phyloP scores from a whole-genome alignment of 2,113 vertebrate species.

The Neotragus moschatus region DNA sequence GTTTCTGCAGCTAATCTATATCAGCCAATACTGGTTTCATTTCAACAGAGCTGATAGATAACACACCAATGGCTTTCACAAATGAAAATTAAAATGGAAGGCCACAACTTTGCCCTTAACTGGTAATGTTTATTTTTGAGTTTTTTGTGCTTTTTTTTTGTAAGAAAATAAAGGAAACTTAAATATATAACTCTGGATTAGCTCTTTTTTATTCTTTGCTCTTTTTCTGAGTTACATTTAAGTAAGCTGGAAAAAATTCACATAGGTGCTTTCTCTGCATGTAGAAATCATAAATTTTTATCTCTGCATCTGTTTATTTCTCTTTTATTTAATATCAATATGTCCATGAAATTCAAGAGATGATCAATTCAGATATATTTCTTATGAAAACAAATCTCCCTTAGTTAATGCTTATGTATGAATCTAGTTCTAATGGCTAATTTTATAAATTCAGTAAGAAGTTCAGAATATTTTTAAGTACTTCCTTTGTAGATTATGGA shows the following conservation, averaged over 20 bases:
- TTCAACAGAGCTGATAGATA: neutral
- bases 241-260: neutral
- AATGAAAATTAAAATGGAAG: neutral
- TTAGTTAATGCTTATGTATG: neutral
- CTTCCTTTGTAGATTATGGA: neutral
- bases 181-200: neutral
- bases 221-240: neutral
- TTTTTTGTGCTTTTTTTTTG: neutral
- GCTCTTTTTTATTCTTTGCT: neutral
- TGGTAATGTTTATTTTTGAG: neutral
- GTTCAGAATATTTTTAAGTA: neutral
- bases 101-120: neutral
- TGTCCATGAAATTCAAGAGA: neutral
- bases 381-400: neutral
- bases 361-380: neutral
- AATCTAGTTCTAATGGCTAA: neutral
- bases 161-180: neutral
- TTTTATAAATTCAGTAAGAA: neutral
- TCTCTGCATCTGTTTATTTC: neutral
- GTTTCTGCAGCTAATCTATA: constrained; percentile 32
- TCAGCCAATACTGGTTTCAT: neutral
- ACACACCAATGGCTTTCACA: neutral
- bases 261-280: neutral
- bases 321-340: neutral
- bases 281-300: neutral